Conservation (phyloP, 1,140 invertebrate genomes). For the Dysdera silvatica region DNA sequence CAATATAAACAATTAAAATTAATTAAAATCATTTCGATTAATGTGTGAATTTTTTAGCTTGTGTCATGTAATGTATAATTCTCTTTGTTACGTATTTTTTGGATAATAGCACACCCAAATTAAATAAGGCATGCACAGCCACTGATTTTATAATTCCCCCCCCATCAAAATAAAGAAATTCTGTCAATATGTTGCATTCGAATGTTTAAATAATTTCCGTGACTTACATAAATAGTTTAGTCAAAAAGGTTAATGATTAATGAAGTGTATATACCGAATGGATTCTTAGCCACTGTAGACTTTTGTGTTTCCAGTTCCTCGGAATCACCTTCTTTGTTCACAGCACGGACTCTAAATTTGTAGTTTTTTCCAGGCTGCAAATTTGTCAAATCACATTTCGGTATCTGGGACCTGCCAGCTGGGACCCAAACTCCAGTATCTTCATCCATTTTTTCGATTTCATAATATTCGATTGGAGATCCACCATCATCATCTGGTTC, state of each 20-base stretch:
- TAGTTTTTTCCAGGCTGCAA: slow-evolving; percentile 91
- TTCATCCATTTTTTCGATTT: slow-evolving; percentile 92
- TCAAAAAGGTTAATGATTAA: slow-evolving; percentile 30
- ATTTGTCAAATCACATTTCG: slow-evolving; percentile 74
- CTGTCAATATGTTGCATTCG: too few species aligned
- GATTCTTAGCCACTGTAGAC: slow-evolving; percentile 79
- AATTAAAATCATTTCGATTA: too few species aligned
- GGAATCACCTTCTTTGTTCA: slow-evolving; percentile 96
- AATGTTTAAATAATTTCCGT: too few species aligned
- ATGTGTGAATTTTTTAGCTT: too few species aligned
- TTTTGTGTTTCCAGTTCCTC: slow-evolving; percentile 87
- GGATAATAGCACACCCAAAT: too few species aligned
- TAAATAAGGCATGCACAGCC: too few species aligned
- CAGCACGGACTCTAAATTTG: slow-evolving; percentile 95
- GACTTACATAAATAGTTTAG: too few species aligned
- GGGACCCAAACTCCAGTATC: slow-evolving; percentile 85
- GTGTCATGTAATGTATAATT: too few species aligned
- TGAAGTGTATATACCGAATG: slow-evolving; percentile 53
- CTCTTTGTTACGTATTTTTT: too few species aligned
- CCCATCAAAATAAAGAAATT: too few species aligned
- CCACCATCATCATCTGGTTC: slow-evolving; percentile 86
- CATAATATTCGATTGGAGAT: slow-evolving; percentile 84
- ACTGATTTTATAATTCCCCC: too few species aligned
- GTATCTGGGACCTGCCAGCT: slow-evolving; percentile 68
- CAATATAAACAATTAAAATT: too few species aligned